These are phyloP conservation scores for Protomyctophum bolini DNA, from an alignment of 2,113 vertebrate genomes.

Conservation along the genomic window DNA sequence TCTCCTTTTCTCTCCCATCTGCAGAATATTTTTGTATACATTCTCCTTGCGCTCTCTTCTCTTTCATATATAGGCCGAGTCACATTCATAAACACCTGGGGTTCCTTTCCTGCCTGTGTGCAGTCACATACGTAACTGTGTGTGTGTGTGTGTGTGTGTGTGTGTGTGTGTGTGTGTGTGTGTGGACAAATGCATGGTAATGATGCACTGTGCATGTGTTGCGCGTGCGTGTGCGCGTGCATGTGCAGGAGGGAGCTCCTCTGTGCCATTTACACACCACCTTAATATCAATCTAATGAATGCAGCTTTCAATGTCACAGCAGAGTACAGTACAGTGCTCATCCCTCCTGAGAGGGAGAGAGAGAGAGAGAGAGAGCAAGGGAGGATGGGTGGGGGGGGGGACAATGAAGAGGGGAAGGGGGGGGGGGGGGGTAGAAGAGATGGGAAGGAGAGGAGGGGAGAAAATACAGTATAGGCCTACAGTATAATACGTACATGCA, in stretches of 20 bases:
- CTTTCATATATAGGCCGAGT: too few species aligned
- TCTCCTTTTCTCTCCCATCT: too few species aligned
- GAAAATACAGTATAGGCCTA: conserved; percentile 14
- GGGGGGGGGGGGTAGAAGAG: not conserved
- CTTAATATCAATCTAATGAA: conserved; percentile 71
- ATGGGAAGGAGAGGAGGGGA: conserved; percentile 29
- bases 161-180: not conserved
- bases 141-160: too few species aligned
- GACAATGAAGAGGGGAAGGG: conserved; percentile 33
- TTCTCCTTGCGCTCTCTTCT: not conserved
- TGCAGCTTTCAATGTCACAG: conserved; percentile 73
- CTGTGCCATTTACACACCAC: conserved; percentile 44
- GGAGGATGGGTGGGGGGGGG: not conserved
- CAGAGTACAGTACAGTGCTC: conserved; percentile 60
- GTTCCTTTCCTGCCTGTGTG: too few species aligned
- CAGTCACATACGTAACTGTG: too few species aligned
- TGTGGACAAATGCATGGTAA: conserved; percentile 2
- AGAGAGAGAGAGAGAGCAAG: conserved; percentile 27
- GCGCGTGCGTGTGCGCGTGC: not conserved
- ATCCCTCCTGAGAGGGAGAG: conserved; percentile 63
- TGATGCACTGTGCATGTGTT: conserved; percentile 17
- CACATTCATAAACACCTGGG: too few species aligned
- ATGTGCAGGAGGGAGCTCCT: conserved; percentile 1
- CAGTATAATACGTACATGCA: too few species aligned
- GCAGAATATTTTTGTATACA: too few species aligned